Base-by-base conservation (phyloP, 2,113 vertebrate species). In the Plecotus auritus region DNA sequence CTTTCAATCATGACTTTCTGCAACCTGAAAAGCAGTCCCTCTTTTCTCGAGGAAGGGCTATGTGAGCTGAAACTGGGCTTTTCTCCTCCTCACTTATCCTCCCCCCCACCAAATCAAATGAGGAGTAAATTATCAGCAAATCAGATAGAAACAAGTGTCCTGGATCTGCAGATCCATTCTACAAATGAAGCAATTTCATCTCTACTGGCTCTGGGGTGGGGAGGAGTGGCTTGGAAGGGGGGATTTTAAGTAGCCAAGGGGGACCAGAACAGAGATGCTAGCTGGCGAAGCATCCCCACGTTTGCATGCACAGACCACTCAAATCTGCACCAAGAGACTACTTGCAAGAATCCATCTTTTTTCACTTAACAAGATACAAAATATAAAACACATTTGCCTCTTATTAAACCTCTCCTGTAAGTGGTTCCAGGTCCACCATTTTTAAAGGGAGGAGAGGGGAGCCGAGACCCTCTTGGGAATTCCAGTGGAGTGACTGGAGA, bases 331-430 rank as follows among this genome's bases (percentile, higher is more conserved):
- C 98, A 97, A 96, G 98, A 98, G 98, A 98, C 98, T 97, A 98
- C 98, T 98, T 98, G 98, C 49, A 96, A 98, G 98, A 98, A 98
- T 98, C 98, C 98, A 98, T 98, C 98, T 98, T 98, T 98, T 98
- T 98, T 98, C 98, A 98, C 98, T 98, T 98, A 98, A 98, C 98
- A 98, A 98, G 98, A 98, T 98, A 98, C 98, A 98, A 98, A 99
- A 98, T 99, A 98, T 98, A 98, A 98, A 98, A 98, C 98, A 98
- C 98, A 98, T 98, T 98, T 98, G 98, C 98, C 98, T 98, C 97
- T 98, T 98, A 98, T 98, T 98, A 98, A 98, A 98, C 97, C 97
- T 97, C 98, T 96, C 96, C 97, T 97, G 94, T 98, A 98, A 99
- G 98, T 98, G 98, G 98, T 98, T 99, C 98, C 98, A 98, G 98